Conservation (phyloP, 2,888 invertebrate genomes). For the Drosophila incognita region DNA sequence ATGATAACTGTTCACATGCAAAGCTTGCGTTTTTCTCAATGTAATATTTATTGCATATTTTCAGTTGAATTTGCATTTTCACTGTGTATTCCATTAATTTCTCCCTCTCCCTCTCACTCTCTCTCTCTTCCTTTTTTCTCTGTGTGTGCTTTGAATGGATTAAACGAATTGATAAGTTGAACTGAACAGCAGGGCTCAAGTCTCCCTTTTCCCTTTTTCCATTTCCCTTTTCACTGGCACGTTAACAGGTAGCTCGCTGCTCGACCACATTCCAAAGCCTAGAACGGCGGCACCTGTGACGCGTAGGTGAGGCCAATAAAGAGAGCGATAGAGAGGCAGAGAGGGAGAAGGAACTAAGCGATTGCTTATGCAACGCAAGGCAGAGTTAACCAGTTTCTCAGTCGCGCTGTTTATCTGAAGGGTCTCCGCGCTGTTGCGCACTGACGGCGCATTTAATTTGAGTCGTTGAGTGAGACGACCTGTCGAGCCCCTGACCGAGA, state of each 20-base stretch:
- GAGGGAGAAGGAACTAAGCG: background rate
- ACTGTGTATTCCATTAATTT: background rate
- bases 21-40: background rate
- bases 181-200: background rate
- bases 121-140: background rate
- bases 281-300: conserved; percentile 2
- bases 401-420: conserved; percentile 17
- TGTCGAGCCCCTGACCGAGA: conserved; percentile 47
- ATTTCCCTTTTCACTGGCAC: background rate
- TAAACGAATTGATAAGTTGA: background rate
- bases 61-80: background rate
- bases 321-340: background rate
- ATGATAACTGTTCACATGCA: background rate
- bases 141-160: background rate
- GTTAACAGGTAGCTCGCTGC: background rate
- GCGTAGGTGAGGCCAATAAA: conserved; percentile 1
- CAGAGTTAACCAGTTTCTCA: conserved; percentile 45
- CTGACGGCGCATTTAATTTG: conserved; percentile 53
- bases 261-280: background rate
- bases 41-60: background rate
- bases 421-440: conserved; percentile 49
- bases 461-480: conserved; percentile 35
- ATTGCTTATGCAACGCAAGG: conserved; percentile 37
- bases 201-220: background rate
- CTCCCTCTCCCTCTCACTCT: background rate